Evolutionary conservation across 23 tunicate species (phyloP), one percentile per base, ranked within the genome.

Genomic region (Ascidia mentula): DNA sequence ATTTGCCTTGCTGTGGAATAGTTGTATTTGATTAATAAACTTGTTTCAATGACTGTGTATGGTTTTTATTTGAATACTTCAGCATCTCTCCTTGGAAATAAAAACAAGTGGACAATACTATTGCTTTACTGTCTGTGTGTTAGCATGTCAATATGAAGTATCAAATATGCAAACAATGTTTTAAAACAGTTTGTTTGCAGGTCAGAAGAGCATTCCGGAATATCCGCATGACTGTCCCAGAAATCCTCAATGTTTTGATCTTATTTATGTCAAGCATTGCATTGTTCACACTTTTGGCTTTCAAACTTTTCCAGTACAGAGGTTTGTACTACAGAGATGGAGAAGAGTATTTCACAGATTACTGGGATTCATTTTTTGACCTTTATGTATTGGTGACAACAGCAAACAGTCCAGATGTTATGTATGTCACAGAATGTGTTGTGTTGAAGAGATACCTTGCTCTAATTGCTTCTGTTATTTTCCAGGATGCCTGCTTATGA

Each of bases 401-500:
- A 24, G 99, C 99, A 6, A 96, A 96, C 87, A 87, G 94, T 45
- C 99, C 99, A 1, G 97, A 95, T 79, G 94, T 96, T 4, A 91
- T 96, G 98, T 93, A 69, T 80, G 98, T 87, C 4, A 26, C 12
- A 42, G 15, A 42, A 53, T 6, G 65, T 53, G 65, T 42, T 20
- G 65, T 9, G 24, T 53, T 26, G 65, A 53, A 3, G 24, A 20
- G 7, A 53, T 1, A 71, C 72, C 8, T 15, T 69, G 12, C 13
- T 69, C 32, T 28, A 69, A 71, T 18, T 34, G 18, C 39, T n/a
- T 6, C 30, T 36, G 30, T 53, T 53, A 3, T 88, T 78, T 36
- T 84, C 30, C 60, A 93, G 98, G 93, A 96, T 96, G 93, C 99
- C 99, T 34, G 97, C 97, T 12, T 96, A 96, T 72, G 96, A 96